Percentiles rank a stretch among this genome's conserved stretches.
Conservation (phyloP, 2,888 invertebrate genomes). For the Adela reaumurella region DNA sequence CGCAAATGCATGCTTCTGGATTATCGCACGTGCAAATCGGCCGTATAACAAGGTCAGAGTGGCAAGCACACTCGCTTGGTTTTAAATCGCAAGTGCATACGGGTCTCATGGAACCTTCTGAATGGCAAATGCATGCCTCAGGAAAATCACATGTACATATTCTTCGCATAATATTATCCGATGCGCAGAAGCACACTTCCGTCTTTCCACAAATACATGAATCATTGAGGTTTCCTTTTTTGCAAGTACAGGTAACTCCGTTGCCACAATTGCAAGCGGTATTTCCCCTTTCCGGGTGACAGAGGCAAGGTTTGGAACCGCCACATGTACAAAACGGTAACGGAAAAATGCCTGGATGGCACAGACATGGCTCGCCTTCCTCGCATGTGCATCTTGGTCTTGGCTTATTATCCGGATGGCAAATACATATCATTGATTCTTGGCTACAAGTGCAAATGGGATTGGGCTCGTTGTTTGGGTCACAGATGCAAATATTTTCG, state of each 20-base stretch:
- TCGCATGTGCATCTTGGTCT: conserved; percentile 28
- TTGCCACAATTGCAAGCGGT: conserved; percentile 24
- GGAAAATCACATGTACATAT: conserved; percentile 25
- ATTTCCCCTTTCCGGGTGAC: not conserved
- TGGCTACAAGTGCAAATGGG: conserved; percentile 25
- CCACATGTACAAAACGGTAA: conserved; percentile 31
- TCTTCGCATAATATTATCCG: conserved; percentile 20
- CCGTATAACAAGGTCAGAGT: conserved; percentile 17
- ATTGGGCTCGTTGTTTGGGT: conserved; percentile 19
- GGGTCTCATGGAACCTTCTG: conserved; percentile 2
- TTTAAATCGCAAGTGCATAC: conserved; percentile 19
- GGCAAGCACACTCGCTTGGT: conserved; percentile 28
- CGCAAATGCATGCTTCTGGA: conserved; percentile 31
- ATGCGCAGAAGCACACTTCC: conserved; percentile 18
- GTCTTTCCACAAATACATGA: not conserved
- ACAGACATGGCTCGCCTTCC: conserved; percentile 33
- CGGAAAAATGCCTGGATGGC: conserved; percentile 22
- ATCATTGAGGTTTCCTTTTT: conserved; percentile 6
- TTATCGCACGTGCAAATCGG: conserved; percentile 36
- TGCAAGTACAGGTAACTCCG: conserved; percentile 29
- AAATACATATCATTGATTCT: conserved; percentile 25
- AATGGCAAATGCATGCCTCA: conserved; percentile 24
- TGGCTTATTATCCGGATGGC: conserved; percentile 26
- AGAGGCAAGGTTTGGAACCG: conserved; percentile 15
- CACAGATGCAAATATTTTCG: conserved; percentile 31